Evolutionary conservation across 1,140 invertebrate genomes (phyloP), one percentile per base, ranked within the genome.

Genomic region (Drosophila melanica): DNA sequence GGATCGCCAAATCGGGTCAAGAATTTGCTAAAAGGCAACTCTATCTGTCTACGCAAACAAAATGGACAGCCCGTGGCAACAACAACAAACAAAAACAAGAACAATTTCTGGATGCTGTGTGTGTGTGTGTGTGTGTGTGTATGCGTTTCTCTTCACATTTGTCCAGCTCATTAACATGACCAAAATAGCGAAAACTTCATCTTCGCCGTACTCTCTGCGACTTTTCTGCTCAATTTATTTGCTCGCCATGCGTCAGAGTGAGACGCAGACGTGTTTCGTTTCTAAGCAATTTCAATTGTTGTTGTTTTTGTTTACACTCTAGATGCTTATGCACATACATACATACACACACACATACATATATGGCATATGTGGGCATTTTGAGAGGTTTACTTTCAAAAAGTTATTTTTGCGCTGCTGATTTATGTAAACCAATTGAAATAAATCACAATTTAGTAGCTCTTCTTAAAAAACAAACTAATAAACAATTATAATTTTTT

Each of bases 81-180:
- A 44, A 35, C 48, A 20, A 2, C 30, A 45, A 16, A n/a, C 18
- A 67, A 55, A 9, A 47, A 63, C 55, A 16, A 18, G n/a, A 67
- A 60, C 75, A 65, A 54, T 33, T 48, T 77, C 69, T 82, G 80
- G 75, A 84, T 79, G 79, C 79, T 81, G 58, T 11, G n/a, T 4
- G 20, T 12, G n/a, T 33, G 59, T 66, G 3, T 20, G 20, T 30
- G 5, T 2, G 3, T 50, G n/a, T 44, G 44, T 57, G 47, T 73
- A 80, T 59, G 77, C 64, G 39, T 20, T n/a, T 37, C 69, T 69
- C 48, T 78, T 54, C 57, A 75, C 45, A 57, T 73, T 73, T 73
- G 64, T 48, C 48, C 55, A 60, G 68, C 75, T 82, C 75, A 79
- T 84, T 84, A 82, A 80, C 70, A 84, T 79, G 55, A 55, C 44